These are phyloP conservation scores for Spodoptera picta DNA, from an alignment of 2,888 invertebrate species.

Conservation along the genomic window DNA sequence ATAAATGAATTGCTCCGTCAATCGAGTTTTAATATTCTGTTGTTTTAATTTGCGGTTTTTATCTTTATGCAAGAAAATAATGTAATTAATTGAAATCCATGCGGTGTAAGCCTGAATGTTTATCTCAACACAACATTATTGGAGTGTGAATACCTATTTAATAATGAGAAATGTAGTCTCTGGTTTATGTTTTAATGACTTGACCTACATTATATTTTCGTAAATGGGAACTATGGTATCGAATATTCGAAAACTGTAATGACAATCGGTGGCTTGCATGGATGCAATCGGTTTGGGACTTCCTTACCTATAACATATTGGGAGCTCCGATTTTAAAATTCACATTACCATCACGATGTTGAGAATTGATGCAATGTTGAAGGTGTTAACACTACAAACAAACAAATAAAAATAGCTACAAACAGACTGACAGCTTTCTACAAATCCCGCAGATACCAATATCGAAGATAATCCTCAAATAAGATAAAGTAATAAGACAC, in stretches of 20 bases:
- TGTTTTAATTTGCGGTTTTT: constrained; percentile 37
- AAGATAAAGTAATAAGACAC: constrained; percentile 38
- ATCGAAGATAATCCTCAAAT: constrained; percentile 21
- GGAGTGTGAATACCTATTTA: constrained; percentile 20
- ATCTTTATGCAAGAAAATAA: constrained; percentile 7
- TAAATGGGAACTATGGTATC: too few species aligned
- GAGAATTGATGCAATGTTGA: too few species aligned
- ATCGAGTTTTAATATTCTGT: constrained; percentile 8
- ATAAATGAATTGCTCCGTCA: constrained; percentile 37
- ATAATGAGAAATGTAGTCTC: not conserved
- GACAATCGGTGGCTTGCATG: too few species aligned
- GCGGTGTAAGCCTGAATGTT: constrained; percentile 26
- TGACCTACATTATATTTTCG: too few species aligned
- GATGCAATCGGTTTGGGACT: too few species aligned
- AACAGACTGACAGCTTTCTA: constrained; percentile 14
- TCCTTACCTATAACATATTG: too few species aligned
- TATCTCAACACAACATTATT: constrained; percentile 30
- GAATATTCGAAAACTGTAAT: too few species aligned
- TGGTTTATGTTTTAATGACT: too few species aligned
- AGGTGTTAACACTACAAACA: too few species aligned
- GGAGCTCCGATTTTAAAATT: too few species aligned
- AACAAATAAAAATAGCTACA: too few species aligned
- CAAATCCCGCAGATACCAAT: constrained; percentile 10
- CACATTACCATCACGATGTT: too few species aligned
- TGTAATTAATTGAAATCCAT: constrained; percentile 31